These are phyloP conservation scores for Strigops habroptila DNA, from an alignment of 2,113 vertebrate genomes.

Conservation along the genomic window DNA sequence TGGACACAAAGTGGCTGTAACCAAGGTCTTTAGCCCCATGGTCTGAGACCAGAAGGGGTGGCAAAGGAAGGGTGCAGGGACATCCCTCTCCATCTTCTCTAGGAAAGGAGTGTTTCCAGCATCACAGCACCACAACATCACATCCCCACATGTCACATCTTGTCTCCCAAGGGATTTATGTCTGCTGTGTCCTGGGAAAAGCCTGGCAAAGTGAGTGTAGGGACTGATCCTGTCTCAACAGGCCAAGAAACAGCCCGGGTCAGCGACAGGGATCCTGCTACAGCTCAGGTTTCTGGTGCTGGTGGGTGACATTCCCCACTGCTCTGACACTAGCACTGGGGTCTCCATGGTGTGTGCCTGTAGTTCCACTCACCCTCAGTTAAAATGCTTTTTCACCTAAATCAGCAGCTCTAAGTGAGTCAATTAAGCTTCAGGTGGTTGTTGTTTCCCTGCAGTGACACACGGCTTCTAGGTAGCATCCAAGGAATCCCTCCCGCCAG, in stretches of 20 bases:
- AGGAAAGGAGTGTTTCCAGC: not conserved
- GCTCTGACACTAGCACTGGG: not conserved
- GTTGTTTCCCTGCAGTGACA: not conserved
- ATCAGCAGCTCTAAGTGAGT: not conserved
- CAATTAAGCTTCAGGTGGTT: not conserved
- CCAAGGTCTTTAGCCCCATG: not conserved
- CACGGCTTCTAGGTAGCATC: not conserved
- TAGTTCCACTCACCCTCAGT: not conserved
- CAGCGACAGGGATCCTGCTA: not conserved
- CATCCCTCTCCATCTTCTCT: not conserved
- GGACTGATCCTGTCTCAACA: not conserved
- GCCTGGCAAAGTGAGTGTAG: not conserved
- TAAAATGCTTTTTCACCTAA: not conserved
- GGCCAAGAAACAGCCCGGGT: not conserved
- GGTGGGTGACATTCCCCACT: not conserved
- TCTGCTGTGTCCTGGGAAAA: not conserved
- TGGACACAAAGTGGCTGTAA: not conserved
- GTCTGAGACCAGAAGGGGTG: not conserved
- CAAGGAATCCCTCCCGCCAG: not conserved
- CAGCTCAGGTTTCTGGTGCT: not conserved
- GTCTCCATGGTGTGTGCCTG: not conserved
- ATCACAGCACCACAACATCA: not conserved
- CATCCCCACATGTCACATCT: rapidly evolving
- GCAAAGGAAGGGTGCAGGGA: not conserved
- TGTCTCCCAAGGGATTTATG: not conserved